Evolutionary conservation across 2,797 vertebrate genomes (phyloP).

Genomic region (Florisuga fusca): DNA sequence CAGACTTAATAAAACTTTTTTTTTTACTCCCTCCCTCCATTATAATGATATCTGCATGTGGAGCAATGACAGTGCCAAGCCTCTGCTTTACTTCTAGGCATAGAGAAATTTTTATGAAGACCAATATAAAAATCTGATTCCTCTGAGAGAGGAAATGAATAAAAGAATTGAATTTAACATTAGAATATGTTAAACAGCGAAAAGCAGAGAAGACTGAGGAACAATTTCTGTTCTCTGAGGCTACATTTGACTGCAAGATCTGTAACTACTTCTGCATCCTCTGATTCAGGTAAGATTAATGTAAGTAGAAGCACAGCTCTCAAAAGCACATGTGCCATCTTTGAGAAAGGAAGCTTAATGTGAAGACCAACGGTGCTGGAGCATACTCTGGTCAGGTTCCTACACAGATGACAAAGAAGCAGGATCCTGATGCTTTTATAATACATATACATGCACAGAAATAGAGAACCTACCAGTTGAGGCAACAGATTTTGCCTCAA

Average conservation of each 20-base stretch:
- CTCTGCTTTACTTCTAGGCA: not conserved
- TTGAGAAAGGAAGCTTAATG: not conserved
- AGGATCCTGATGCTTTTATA: not conserved
- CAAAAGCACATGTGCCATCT: not conserved
- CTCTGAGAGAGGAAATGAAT: not conserved
- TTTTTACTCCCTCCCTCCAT: not conserved
- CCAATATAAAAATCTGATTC: not conserved
- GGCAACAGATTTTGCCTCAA: not conserved
- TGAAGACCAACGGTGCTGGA: not conserved
- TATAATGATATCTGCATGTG: not conserved
- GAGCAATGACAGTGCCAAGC: not conserved
- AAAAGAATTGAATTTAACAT: too few relatives aligned
- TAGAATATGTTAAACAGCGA: not conserved
- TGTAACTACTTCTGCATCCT: not conserved
- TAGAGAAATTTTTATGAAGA: not conserved
- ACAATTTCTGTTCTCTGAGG: not conserved
- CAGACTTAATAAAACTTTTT: not conserved
- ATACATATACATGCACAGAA: not conserved
- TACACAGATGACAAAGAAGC: not conserved
- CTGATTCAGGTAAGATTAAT: not conserved
- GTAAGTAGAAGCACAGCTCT: not conserved
- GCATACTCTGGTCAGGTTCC: not conserved
- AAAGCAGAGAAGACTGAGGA: not conserved
- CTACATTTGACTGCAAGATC: not conserved
- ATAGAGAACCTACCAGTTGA: not conserved